Conservation (phyloP, 2,888 invertebrate species). For the Zygaena filipendulae region DNA sequence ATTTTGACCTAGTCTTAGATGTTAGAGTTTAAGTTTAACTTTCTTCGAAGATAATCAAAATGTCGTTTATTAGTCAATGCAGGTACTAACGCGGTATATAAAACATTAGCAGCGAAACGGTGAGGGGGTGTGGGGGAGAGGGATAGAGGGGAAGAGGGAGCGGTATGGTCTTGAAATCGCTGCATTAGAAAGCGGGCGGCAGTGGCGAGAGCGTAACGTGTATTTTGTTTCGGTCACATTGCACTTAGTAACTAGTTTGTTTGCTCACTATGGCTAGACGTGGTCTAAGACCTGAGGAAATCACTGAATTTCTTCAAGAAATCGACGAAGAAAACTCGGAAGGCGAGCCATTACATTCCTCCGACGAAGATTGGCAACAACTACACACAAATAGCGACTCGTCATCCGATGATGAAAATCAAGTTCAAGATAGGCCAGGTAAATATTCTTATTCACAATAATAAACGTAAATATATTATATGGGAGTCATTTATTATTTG, state of each 20-base stretch:
- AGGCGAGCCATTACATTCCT: slow-evolving; percentile 4
- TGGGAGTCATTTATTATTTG: neutral
- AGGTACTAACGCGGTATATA: neutral
- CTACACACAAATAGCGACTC: slow-evolving; percentile 3
- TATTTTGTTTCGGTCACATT: neutral
- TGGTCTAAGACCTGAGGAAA: slow-evolving; percentile 1
- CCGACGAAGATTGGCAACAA: slow-evolving; percentile 5
- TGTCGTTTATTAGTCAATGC: too few species aligned
- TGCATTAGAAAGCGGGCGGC: neutral
- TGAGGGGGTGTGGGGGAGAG: neutral
- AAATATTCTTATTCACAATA: slow-evolving; percentile 1
- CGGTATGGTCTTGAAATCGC: neutral
- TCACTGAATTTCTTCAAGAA: slow-evolving; percentile 3
- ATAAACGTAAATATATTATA: neutral
- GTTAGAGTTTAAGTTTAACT: too few species aligned
- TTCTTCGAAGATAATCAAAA: too few species aligned
- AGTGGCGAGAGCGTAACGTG: too few species aligned
- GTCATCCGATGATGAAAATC: neutral
- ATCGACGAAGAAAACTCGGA: slow-evolving; percentile 5
- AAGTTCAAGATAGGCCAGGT: neutral
- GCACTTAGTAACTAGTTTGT: neutral
- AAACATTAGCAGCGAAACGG: neutral
- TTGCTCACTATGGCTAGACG: too few species aligned
- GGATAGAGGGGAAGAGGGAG: too few species aligned
- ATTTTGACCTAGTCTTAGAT: too few species aligned